Base-by-base conservation (phyloP, 2,113 vertebrate genomes). In the Stercorarius parasiticus region DNA sequence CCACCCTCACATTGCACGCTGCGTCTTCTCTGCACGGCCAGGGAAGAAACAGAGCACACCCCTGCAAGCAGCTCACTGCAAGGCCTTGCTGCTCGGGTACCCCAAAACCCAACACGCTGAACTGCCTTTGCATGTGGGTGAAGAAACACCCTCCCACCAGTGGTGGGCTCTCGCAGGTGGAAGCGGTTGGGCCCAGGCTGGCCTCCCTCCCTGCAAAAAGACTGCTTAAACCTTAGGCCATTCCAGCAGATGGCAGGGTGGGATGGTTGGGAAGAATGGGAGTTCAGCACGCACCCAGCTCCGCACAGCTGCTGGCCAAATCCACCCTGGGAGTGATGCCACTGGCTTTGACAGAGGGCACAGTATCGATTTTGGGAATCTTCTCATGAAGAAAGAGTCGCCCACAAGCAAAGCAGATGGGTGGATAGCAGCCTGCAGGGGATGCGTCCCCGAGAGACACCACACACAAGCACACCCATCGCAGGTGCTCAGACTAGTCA, bases 361-460 rank as follows among this genome's bases (percentile, higher is more conserved):
- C 69, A 1, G 87, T 56, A 91, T 91, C 65, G 45, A 89, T 43
- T 4, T 49, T 18, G 91, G 88, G 67, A 62, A 96, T 91, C 88
- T 92, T 50, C 86, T 20, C 4, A 10, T 50, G 83, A 40, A 26
- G 92, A 79, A 92, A 90, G 94, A 84, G 95, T 67, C 56, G 6
- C 92, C 88, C 95, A 95, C 79, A 26, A 87, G 79, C 38, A 26
- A 4, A 34, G 84, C 40, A 27, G 70, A 19, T 73, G 93, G 82
- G 91, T 22, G 84, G 77, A 53, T 34, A 47, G 95, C 64, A 93
- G 92, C 85, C 90, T 85, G 93, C 38, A 17, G 96, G 78, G 94
- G 74, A 26, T n/a, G 21, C 25, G 14, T 74, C 96, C 93, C 95
- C 17, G 0, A 38, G 95, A 70, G 91, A 43, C 85, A 73, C 77